Evolutionary conservation across 2,888 invertebrate genomes (phyloP), one percentile per base, ranked within the genome.

Genomic region (Lepidochrysops patricia): DNA sequence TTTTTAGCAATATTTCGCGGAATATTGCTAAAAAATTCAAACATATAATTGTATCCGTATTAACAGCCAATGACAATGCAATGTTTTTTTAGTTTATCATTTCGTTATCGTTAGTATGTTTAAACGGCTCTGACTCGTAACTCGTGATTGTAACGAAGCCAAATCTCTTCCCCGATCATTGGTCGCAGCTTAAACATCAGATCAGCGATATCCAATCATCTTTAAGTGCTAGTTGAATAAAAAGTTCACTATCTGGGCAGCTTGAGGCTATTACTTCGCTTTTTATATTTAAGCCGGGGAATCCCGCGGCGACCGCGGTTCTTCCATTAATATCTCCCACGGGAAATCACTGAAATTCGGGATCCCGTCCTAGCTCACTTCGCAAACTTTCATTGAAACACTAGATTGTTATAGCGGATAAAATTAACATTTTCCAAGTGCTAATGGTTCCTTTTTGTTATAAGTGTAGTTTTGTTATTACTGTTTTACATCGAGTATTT

Each of bases 261-360:
- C 60, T 62, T 37, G 52, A 43, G 63, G 61, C 63, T 62, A 64
- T 64, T 64, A 63, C 61, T 65, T 64, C 62, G 54, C 65, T 66
- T 66, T 66, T 66, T 66, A 66, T 63, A 64, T 63, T 66, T 63
- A 63, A 65, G 64, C 54, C 57, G 29, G 54, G 12, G 62, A 37
- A 50, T 62, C 64, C 61, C 63, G 65, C 34, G 57, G 63, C 50
- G 58, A 59, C 63, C 66, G 67, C 62, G 67, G 64, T 64, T 67
- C 63, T 62, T 57, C 63, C 67, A 64, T 66, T 69, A 67, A 68
- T 68, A 66, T 64, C 62, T 64, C 68, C 63, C 64, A 34, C 27
- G 69, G 69, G 69, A 69, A 69, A 68, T 68, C 66, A 69, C 61
- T 57, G 65, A 63, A 64, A 67, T 66, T 65, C 66, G 62, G 66